These are phyloP conservation scores for Chironomus riparius DNA, from an alignment of 2,888 invertebrate species.

Conservation along the genomic window DNA sequence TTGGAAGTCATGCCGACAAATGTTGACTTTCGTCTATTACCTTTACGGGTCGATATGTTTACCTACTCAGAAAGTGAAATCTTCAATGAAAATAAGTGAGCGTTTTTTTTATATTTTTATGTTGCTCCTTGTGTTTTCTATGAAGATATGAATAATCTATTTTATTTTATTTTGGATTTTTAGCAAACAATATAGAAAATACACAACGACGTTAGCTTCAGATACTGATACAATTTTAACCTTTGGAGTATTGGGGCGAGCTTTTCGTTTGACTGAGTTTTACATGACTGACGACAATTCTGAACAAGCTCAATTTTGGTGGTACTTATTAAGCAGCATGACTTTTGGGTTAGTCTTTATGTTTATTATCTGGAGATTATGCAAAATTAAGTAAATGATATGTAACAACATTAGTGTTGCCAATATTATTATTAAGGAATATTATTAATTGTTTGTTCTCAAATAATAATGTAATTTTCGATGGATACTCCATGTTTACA, in stretches of 20 bases:
- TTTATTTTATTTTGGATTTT: too few relatives aligned
- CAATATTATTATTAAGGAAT: too few relatives aligned
- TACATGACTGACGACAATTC: background rate
- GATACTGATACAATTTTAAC: conserved; percentile 31
- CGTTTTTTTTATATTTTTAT: too few relatives aligned
- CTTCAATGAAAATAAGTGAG: conserved; percentile 8
- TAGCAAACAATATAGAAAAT: conserved; percentile 9
- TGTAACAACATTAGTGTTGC: background rate
- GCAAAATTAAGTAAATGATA: background rate
- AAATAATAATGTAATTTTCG: too few relatives aligned
- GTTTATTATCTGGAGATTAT: background rate
- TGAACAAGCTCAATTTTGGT: background rate
- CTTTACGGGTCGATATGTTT: background rate
- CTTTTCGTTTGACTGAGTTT: background rate
- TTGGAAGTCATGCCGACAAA: conserved; percentile 13
- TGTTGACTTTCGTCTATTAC: conserved; percentile 3
- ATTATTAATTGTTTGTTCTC: too few relatives aligned
- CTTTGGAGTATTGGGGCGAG: conserved; percentile 36
- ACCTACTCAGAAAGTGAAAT: background rate
- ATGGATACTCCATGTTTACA: too few relatives aligned
- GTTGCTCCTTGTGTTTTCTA: background rate
- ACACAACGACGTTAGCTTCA: background rate
- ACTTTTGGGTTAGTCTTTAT: background rate
- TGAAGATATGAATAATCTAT: background rate
- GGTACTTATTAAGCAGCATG: background rate